Evolutionary conservation across 2,113 vertebrate genomes (phyloP), one percentile per base, ranked within the genome.

Genomic region (Cynoglossus semilaevis): DNA sequence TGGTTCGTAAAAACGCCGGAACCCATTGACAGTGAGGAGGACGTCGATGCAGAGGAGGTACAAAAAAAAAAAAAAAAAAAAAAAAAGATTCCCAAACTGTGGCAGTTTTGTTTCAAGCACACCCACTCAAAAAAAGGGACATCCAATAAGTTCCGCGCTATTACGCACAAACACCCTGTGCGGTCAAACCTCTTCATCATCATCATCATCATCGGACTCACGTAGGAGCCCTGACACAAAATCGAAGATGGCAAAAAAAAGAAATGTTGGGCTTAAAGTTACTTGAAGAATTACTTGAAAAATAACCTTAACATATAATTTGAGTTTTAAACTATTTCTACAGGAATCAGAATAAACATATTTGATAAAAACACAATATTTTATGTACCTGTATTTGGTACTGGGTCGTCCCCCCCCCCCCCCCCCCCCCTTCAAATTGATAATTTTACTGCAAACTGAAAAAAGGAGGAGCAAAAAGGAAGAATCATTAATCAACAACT

Each of bases 1-100:
- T 98, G 95, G 95, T 98, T 97, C 87, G 91, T 97, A 58, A 88
- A 92, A 58, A 89, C 89, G 0, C 91, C 90, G 0, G 93, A 94
- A 73, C 90, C 85, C 72, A 92, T 91, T 37, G 74, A 91, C 53
- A 93, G 79, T 72, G 83, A 91, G 15, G 93, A 95, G 71, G 79
- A 82, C 36, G 48, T 76, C 6, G 87, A 91, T 59, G 85, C 89
- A 4, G 91, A 92, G 52, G 93, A 97, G 94, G 94, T 96, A 85
- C 54, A 43, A 47, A 15, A 19, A 1, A n/a, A n/a, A n/a, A n/a
- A n/a, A n/a, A n/a, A n/a, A n/a, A n/a, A n/a, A n/a, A n/a, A n/a
- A n/a, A n/a, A n/a, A n/a, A n/a, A n/a, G n/a, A n/a, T n/a, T 40
- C 19, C 52, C 13, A 15, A 36, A 17, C 54, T 46, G 51, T 43